These are phyloP conservation scores for Anguilla pacifica DNA, from an alignment of 2,797 vertebrate species.

Conservation along the genomic window DNA sequence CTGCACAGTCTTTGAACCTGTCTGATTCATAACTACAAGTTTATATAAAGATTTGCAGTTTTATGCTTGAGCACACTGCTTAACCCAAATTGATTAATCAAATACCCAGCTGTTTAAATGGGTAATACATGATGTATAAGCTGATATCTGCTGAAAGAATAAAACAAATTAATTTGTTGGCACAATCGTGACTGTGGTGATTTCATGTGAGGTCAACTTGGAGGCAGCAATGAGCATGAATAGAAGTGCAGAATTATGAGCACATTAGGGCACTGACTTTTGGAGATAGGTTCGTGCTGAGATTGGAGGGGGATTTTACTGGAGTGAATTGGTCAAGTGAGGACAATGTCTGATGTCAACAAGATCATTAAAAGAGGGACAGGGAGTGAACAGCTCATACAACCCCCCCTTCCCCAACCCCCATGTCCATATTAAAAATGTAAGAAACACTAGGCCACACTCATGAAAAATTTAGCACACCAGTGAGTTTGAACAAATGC, in stretches of 20 bases:
- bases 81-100: neutral
- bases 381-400: neutral
- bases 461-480: conserved; percentile 5
- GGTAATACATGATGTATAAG: neutral
- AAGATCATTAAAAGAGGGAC: neutral
- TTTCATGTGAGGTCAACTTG: neutral
- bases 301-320: neutral
- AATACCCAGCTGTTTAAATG: neutral
- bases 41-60: neutral
- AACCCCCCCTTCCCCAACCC: neutral
- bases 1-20: neutral
- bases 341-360: neutral
- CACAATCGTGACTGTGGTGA: neutral
- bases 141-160: neutral
- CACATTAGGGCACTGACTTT: neutral
- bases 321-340: neutral
- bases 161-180: neutral
- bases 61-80: neutral
- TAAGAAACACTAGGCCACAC: neutral
- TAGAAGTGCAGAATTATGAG: too few relatives aligned
- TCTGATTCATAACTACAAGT: neutral
- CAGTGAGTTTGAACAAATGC: conserved; percentile 8
- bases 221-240: neutral
- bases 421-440: conserved; percentile 12
- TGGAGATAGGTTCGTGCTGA: too few relatives aligned